These are phyloP conservation scores for Holocentrus rufus DNA, from an alignment of 2,797 vertebrate genomes.

Conservation along the genomic window DNA sequence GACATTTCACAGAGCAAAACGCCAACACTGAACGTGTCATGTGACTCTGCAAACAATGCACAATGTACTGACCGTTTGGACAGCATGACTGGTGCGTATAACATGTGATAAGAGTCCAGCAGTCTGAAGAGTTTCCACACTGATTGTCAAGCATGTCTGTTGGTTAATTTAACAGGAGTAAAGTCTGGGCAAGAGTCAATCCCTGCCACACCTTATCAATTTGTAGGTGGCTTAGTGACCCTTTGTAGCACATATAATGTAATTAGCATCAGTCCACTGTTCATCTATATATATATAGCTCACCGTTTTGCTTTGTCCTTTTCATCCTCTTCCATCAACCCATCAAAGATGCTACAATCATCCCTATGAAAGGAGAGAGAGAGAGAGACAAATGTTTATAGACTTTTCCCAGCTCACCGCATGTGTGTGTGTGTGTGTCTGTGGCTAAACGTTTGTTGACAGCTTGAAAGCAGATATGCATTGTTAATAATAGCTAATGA, in stretches of 20 bases:
- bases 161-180: background rate
- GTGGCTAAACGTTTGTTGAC: constrained; percentile 25
- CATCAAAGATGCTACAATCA: constrained; percentile 98
- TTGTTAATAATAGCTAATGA: constrained; percentile 66
- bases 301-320: constrained; percentile 99
- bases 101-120: background rate
- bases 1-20: background rate
- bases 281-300: constrained; percentile 21
- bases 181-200: background rate
- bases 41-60: background rate
- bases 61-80: background rate
- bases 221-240: background rate
- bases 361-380: constrained; percentile 82
- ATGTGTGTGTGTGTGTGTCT: constrained; percentile 8
- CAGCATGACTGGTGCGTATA: background rate
- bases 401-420: background rate
- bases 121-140: background rate
- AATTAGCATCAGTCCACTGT: background rate
- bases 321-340: constrained; percentile 98
- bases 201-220: background rate
- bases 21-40: background rate
- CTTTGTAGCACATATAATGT: background rate
- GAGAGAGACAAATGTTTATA: constrained; percentile 27
- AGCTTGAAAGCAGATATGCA: constrained; percentile 53
- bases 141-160: background rate